Base-by-base conservation (phyloP, 2,797 vertebrate species). In the Eupleurogrammus muticus region DNA sequence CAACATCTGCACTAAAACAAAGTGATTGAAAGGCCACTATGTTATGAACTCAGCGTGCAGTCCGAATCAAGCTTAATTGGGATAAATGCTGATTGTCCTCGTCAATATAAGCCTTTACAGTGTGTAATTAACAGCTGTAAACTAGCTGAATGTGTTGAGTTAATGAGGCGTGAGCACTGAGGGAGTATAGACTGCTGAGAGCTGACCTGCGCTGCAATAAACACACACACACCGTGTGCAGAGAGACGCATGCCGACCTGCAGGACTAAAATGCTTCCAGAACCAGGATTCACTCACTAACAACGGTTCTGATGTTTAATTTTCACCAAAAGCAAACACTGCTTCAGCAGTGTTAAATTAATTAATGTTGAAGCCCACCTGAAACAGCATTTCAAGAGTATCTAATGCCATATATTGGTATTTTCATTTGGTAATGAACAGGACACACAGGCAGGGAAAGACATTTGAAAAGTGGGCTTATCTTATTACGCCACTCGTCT, bases 41-140 rank as follows among this genome's bases (percentile, higher is more conserved):
- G 65, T 59, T 74, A 62, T 74, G 67, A 72, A 44, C 77, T 81
- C 80, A 70, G 51, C 38, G 50, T 68, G 66, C 66, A 62, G 80
- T 78, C 81, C 82, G 63, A 83, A 70, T 64, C 1, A 9, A 66
- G 64, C 74, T 66, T 82, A 86, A 90, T 80, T 80, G 75, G 77
- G 57, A 79, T 85, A 81, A 81, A 86, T 72, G 80, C 81, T 80
- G 85, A 88, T 85, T 84, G 80, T 84, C 73, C 82, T 87, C 82
- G 72, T 86, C 89, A 81, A 90, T 87, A 90, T 78, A 75, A 66
- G 80, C 82, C 80, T 88, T 88, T 87, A 85, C 85, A 75, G 81
- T 80, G 82, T 89, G 85, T 90, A 91, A 91, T 93, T 91, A 91
- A 90, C 80, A 82, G 84, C 83, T 79, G 83, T 83, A 91, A 90